These are phyloP conservation scores for Petrocephalus zakoni DNA, from an alignment of 2,113 vertebrate species.

Conservation along the genomic window DNA sequence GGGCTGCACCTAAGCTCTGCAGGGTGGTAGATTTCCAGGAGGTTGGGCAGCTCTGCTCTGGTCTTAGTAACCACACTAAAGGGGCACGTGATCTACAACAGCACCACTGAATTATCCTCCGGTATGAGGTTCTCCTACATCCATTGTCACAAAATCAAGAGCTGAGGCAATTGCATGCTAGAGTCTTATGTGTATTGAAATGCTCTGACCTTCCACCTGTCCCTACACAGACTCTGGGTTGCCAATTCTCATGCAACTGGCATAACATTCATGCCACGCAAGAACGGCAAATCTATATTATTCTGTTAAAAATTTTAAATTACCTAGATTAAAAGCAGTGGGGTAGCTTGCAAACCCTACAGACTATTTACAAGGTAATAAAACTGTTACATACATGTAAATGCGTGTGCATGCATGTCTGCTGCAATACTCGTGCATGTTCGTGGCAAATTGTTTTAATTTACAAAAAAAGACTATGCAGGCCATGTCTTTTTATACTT, in stretches of 20 bases:
- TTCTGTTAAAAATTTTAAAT: no score
- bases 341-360: no score
- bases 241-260: no score
- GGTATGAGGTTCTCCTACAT: neutral
- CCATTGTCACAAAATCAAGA: neutral
- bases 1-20: neutral
- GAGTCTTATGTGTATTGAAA: neutral
- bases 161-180: neutral
- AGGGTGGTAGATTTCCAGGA: neutral
- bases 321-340: no score
- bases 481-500: neutral
- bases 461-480: neutral
- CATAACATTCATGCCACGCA: neutral
- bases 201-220: neutral
- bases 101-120: neutral
- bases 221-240: no score
- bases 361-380: no score
- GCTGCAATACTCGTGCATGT: neutral
- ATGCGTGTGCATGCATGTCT: neutral
- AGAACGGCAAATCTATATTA: no score
- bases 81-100: neutral
- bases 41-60: neutral
- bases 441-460: neutral
- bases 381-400: no score
- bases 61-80: neutral